These are phyloP conservation scores for Chelonoidis abingdonii DNA, from an alignment of 2,113 vertebrate genomes.

Conservation along the genomic window DNA sequence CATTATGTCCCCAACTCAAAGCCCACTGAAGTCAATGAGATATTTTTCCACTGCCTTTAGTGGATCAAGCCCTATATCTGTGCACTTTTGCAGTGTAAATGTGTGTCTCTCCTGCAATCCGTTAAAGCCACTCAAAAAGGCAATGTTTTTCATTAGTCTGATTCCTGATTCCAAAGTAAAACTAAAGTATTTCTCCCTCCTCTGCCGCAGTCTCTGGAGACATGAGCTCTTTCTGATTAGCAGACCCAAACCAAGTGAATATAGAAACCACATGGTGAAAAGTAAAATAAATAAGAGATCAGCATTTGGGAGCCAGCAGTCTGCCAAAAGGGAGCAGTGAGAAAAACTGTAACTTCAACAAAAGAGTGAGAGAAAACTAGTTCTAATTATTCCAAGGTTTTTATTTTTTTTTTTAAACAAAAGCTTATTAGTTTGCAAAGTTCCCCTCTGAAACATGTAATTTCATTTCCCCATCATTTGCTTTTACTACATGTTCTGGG, in stretches of 20 bases:
- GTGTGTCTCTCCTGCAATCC: rapidly evolving
- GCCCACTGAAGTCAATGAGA: neutral
- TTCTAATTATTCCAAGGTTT: neutral
- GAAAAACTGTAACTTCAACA: neutral
- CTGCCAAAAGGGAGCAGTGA: neutral
- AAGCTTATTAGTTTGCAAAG: neutral
- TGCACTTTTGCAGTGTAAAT: neutral
- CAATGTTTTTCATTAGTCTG: neutral
- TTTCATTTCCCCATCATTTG: conserved; percentile 51
- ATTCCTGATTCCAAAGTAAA: neutral
- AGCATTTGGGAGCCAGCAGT: neutral
- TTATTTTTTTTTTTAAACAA: neutral
- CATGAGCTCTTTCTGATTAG: neutral
- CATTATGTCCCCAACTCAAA: rapidly evolving
- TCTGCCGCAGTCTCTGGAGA: neutral
- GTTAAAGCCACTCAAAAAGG: neutral
- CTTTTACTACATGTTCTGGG: conserved; percentile 39
- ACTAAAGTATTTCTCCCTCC: neutral
- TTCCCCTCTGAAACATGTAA: conserved; percentile 28
- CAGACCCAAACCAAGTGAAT: neutral
- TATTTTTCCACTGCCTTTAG: neutral
- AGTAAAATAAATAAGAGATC: neutral
- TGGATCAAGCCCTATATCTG: neutral
- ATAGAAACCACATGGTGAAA: neutral
- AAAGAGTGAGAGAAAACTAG: neutral